Evolutionary conservation across 1,140 invertebrate species (phyloP).

Genomic region (Penaeus indicus): DNA sequence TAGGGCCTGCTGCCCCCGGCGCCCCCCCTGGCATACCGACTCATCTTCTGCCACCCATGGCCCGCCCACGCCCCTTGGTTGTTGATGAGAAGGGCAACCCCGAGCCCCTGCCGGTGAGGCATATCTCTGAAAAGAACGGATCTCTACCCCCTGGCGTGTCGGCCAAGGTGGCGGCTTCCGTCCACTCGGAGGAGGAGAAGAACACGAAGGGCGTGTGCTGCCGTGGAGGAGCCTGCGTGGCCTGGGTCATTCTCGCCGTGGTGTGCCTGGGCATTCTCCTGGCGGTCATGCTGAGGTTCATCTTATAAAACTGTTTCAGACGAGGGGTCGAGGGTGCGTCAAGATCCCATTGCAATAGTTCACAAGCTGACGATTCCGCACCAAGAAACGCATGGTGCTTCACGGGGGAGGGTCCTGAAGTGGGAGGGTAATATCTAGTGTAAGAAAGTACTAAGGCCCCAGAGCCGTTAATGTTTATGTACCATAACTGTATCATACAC

Average conservation of each 20-base stretch:
- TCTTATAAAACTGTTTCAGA: constrained; percentile 42
- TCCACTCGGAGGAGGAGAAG: constrained; percentile 25
- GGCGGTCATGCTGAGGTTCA: constrained; percentile 68
- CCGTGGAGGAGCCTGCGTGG: constrained; percentile 69
- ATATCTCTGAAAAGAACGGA: constrained; percentile 56
- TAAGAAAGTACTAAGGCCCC: no score
- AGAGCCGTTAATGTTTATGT: no score
- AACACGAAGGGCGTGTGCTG: constrained; percentile 64
- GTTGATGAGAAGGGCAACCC: constrained; percentile 66
- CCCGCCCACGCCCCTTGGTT: constrained; percentile 65
- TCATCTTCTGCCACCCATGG: constrained; percentile 64
- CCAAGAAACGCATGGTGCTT: not conserved
- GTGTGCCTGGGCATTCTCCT: constrained; percentile 69
- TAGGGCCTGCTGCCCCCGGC: constrained; percentile 51
- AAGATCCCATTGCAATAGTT: not conserved
- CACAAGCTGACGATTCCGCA: not conserved
- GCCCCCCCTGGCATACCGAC: constrained; percentile 60
- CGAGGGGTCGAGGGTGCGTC: not conserved
- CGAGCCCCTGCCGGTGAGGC: constrained; percentile 64
- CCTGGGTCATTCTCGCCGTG: constrained; percentile 69
- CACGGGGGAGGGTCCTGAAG: no score
- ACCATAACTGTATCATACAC: no score
- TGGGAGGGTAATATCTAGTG: no score
- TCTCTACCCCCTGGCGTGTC: constrained; percentile 45
- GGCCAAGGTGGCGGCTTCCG: constrained; percentile 40